A percentile compares a stretch with the other conserved stretches of the same genome.
Conservation (phyloP, 1,140 invertebrate genomes). For the Bradysia coprophila region DNA sequence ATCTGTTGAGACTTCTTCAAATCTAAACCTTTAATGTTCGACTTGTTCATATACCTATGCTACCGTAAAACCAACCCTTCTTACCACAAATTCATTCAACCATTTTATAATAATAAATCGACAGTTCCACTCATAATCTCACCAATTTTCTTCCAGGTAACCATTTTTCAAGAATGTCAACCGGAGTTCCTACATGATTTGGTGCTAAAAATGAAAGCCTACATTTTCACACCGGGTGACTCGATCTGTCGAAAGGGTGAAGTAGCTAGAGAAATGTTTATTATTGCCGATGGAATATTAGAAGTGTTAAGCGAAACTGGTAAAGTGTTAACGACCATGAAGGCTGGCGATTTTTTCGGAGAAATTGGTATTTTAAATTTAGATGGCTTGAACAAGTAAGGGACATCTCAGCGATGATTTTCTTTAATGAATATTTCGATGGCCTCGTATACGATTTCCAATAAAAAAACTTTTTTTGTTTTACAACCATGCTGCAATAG, state of each 20-base stretch:
- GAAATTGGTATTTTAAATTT: slow-evolving; percentile 94
- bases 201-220: slow-evolving; percentile 94
- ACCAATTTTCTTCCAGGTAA: too few species aligned
- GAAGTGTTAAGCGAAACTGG: slow-evolving; percentile 91
- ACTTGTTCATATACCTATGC: too few species aligned
- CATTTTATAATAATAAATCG: too few species aligned
- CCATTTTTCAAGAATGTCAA: slow-evolving; percentile 85
- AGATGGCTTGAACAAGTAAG: slow-evolving; percentile 89
- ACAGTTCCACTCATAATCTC: too few species aligned
- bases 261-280: slow-evolving; percentile 94
- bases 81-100: too few species aligned
- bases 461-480: not conserved
- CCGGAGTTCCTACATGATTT: slow-evolving; percentile 93
- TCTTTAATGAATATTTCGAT: not conserved
- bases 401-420: too few species aligned
- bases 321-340: slow-evolving; percentile 86
- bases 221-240: slow-evolving; percentile 93
- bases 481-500: slow-evolving; percentile 27
- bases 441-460: too few species aligned
- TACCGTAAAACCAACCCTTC: too few species aligned
- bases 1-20: too few species aligned
- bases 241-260: slow-evolving; percentile 85
- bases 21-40: too few species aligned
- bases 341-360: slow-evolving; percentile 93
- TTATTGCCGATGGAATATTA: slow-evolving; percentile 90